phyloP scores from a whole-genome alignment of 2,113 vertebrate genomes.

The Oryzias javanicus region DNA sequence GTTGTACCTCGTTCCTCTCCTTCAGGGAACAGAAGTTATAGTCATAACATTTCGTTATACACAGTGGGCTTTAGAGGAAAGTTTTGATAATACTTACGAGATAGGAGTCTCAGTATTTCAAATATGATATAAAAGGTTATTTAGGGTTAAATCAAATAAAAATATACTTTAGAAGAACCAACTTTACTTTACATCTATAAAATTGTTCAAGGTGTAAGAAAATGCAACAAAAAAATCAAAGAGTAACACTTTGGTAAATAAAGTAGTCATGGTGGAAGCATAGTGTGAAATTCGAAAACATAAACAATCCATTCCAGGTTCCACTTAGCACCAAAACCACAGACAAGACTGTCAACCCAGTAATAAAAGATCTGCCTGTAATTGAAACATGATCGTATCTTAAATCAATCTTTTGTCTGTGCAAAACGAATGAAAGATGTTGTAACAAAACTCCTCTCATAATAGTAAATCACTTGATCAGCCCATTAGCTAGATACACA shows the following conservation, averaged over 20 bases:
- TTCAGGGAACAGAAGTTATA: too few species aligned
- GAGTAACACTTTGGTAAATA: neutral
- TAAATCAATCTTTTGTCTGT: slow-evolving; percentile 68
- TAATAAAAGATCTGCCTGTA: slow-evolving; percentile 63
- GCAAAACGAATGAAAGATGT: slow-evolving; percentile 59
- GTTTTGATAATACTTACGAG: too few species aligned
- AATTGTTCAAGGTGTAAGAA: neutral
- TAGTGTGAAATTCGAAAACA: slow-evolving; percentile 7
- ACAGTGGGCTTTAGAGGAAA: too few species aligned
- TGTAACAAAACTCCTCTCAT: slow-evolving; percentile 55
- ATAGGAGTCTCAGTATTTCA: too few species aligned
- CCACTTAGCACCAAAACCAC: slow-evolving; percentile 5
- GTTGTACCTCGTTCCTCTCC: too few species aligned
- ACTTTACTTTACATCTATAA: too few species aligned
- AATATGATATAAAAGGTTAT: too few species aligned
- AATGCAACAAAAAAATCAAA: neutral
- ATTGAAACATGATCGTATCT: slow-evolving; percentile 65
- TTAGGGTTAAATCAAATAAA: too few species aligned
- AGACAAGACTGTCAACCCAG: slow-evolving; percentile 37
- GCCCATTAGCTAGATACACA: slow-evolving; percentile 57
- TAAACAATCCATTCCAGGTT: slow-evolving; percentile 4
- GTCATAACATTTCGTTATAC: too few species aligned
- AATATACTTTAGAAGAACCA: too few species aligned
- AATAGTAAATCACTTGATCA: slow-evolving; percentile 67
- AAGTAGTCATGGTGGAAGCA: neutral